These are phyloP conservation scores for Parapsyche elsis DNA, from an alignment of 1,140 invertebrate species.

Conservation along the genomic window DNA sequence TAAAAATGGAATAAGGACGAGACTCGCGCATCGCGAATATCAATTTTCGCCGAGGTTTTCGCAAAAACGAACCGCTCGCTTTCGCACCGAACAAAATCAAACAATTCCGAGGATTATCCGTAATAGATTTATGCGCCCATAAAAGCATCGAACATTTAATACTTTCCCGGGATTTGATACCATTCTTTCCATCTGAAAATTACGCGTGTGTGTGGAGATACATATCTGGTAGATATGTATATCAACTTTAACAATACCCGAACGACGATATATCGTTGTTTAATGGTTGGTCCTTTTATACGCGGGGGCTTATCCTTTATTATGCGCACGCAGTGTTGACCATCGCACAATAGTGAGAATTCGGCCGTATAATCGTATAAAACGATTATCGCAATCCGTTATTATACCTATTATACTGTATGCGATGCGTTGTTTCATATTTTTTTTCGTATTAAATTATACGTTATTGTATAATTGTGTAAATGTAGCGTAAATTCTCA, in stretches of 20 bases:
- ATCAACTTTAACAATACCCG: conserved; percentile 7
- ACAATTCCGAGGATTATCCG: neutral
- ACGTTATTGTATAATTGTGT: no score
- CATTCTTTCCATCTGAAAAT: neutral
- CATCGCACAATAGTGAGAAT: conserved; percentile 28
- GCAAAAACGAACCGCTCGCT: no score
- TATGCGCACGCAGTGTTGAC: conserved; percentile 26
- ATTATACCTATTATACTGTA: neutral
- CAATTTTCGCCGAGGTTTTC: no score
- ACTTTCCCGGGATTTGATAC: neutral
- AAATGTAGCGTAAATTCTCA: neutral
- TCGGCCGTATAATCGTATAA: conserved; percentile 29
- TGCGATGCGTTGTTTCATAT: no score
- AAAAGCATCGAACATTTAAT: conserved; percentile 6
- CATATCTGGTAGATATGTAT: neutral
- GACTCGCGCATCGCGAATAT: no score
- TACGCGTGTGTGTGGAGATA: no score
- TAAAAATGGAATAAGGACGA: no score
- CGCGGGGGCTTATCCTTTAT: conserved; percentile 22
- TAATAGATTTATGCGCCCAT: conserved; percentile 11
- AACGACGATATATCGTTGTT: conserved; percentile 28
- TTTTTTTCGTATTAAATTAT: no score
- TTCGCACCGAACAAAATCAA: neutral
- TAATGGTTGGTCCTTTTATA: conserved; percentile 18
- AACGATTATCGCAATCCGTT: conserved; percentile 18